phyloP scores from a whole-genome alignment of 2,888 invertebrate species.

The Drosophila neotestacea region DNA sequence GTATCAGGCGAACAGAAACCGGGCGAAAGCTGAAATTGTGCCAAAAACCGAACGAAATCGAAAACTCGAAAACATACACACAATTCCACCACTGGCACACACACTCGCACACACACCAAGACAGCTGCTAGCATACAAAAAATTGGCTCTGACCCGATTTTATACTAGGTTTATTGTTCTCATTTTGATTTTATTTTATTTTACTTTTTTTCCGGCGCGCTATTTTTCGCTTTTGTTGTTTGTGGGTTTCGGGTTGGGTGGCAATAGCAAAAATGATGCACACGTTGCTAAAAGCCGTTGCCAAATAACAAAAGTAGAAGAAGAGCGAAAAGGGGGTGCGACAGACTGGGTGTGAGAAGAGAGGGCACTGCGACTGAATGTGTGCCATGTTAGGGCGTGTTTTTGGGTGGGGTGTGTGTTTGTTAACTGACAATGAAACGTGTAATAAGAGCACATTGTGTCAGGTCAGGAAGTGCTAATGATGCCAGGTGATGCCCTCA shows the following conservation, averaged over 20 bases:
- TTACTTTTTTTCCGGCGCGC: constrained; percentile 18
- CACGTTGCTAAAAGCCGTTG: constrained; percentile 16
- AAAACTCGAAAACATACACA: constrained; percentile 63
- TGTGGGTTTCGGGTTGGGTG: constrained; percentile 31
- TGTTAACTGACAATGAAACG: constrained; percentile 15
- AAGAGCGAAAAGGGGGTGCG: constrained; percentile 12
- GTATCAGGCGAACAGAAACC: constrained; percentile 74
- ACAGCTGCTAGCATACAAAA: constrained; percentile 62
- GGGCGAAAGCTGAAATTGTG: constrained; percentile 66
- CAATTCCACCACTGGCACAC: constrained; percentile 27
- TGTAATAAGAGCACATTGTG: constrained; percentile 32
- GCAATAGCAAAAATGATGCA: constrained; percentile 32
- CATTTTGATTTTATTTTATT: constrained; percentile 15
- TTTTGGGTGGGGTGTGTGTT: constrained; percentile 12
- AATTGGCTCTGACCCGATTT: constrained; percentile 79
- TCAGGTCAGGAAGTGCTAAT: constrained; percentile 38
- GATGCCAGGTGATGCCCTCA: constrained; percentile 20
- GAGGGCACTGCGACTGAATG: constrained; percentile 7
- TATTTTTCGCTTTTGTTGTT: constrained; percentile 42
- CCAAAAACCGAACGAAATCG: constrained; percentile 73
- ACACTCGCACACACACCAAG: constrained; percentile 34
- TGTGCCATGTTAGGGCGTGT: constrained; percentile 43
- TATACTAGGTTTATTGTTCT: constrained; percentile 65
- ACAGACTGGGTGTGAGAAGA: constrained; percentile 1
- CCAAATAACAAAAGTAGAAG: constrained; percentile 1